Conservation (phyloP, 1,140 invertebrate species). For the Camponotus vicinus region DNA sequence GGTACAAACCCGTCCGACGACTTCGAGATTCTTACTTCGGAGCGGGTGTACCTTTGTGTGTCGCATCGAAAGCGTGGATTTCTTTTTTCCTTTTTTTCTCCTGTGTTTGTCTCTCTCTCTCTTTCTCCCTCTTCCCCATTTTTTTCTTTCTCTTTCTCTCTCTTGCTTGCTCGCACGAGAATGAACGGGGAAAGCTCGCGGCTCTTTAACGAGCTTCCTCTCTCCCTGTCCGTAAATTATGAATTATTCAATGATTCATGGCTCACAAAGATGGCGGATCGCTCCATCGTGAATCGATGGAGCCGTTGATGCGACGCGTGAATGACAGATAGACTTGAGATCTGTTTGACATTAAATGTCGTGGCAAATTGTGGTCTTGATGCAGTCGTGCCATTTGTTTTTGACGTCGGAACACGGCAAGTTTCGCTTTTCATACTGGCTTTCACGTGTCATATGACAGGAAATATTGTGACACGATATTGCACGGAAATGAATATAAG, state of each 20-base stretch:
- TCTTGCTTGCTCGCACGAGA: not conserved
- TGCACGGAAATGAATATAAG: not conserved
- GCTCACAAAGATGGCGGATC: slow-evolving; percentile 55
- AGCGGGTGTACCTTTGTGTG: slow-evolving; percentile 55
- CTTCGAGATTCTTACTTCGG: slow-evolving; percentile 48
- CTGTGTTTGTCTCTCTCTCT: not conserved
- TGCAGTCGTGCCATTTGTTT: not conserved
- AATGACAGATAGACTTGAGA: slow-evolving; percentile 39
- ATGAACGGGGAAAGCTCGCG: slow-evolving; percentile 38
- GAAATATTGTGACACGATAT: slow-evolving; percentile 34
- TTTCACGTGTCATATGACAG: slow-evolving; percentile 10
- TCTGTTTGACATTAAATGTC: slow-evolving; percentile 21
- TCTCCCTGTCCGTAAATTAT: slow-evolving; percentile 62
- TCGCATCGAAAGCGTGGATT: slow-evolving; percentile 45
- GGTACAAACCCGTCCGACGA: slow-evolving; percentile 69
- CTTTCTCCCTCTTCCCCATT: not conserved
- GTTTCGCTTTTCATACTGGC: slow-evolving; percentile 45
- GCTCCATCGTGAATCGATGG: slow-evolving; percentile 57
- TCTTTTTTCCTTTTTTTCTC: slow-evolving; percentile 29
- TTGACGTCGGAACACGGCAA: not conserved
- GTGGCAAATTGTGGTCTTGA: not conserved
- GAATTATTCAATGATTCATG: slow-evolving; percentile 73
- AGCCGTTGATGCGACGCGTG: slow-evolving; percentile 53
- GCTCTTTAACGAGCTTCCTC: slow-evolving; percentile 61
- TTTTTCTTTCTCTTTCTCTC: no score